phyloP scores from a whole-genome alignment of 2,113 vertebrate genomes.

The Dipodomys ordii region DNA sequence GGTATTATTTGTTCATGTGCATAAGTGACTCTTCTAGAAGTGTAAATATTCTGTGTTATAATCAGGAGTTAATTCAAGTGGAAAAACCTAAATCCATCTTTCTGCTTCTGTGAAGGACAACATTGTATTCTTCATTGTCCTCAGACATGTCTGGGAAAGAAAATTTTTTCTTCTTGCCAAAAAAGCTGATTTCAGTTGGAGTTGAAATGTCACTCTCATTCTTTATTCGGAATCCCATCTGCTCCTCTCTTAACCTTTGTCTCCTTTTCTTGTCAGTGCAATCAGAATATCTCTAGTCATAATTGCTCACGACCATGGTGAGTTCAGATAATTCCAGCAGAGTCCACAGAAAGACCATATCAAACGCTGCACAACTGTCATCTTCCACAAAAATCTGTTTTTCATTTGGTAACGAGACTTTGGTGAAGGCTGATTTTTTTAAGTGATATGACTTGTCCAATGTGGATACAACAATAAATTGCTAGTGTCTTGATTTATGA shows the following conservation, averaged over 20 bases:
- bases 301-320: conserved; percentile 19
- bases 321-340: conserved; percentile 27
- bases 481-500: not conserved
- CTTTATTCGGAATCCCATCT: conserved; percentile 70
- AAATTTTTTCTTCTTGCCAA: conserved; percentile 56
- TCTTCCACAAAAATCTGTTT: not conserved
- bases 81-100: not conserved
- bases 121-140: not conserved
- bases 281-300: conserved; percentile 53
- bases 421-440: not conserved
- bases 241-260: conserved; percentile 58
- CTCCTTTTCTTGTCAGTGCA: conserved; percentile 59
- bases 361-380: conserved; percentile 38
- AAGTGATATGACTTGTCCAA: conserved; percentile 20
- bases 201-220: conserved; percentile 69
- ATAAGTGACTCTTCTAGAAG: not conserved
- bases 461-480: conserved; percentile 8
- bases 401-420: not conserved
- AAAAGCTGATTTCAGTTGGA: conserved; percentile 63
- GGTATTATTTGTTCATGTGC: not conserved
- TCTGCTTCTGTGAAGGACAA: conserved; percentile 16
- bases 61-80: conserved; percentile 28
- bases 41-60: not conserved
- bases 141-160: conserved; percentile 57
- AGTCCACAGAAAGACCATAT: conserved; percentile 4